Evolutionary conservation across 1,140 invertebrate species (phyloP).

Genomic region (Pomacea maculata): DNA sequence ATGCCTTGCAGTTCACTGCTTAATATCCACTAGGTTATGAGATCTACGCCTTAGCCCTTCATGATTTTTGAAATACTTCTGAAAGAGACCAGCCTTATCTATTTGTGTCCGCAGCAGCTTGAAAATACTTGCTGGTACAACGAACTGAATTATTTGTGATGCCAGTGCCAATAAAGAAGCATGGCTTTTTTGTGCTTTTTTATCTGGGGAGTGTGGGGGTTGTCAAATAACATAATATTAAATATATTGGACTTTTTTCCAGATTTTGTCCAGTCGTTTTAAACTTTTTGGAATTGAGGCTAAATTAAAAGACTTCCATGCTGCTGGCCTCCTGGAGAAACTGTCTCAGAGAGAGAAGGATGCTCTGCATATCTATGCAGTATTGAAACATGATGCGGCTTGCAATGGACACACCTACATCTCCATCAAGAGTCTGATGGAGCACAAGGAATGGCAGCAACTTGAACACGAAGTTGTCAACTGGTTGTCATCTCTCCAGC

Average conservation of each 20-base stretch:
- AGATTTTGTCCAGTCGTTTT: conserved; percentile 44
- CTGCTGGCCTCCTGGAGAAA: conserved; percentile 32
- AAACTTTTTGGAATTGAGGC: conserved; percentile 48
- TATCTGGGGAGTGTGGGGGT: not conserved
- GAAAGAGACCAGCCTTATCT: too few species aligned
- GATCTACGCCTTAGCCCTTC: too few species aligned
- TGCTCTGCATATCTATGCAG: conserved; percentile 50
- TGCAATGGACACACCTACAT: conserved; percentile 2
- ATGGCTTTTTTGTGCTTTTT: not conserved
- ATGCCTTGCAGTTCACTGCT: too few species aligned
- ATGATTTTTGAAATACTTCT: too few species aligned
- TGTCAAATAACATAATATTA: not conserved
- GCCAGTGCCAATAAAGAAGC: too few species aligned
- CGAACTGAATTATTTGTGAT: too few species aligned
- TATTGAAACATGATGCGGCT: conserved; percentile 41
- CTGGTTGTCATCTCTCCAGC: conserved; percentile 39
- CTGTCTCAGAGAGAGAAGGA: conserved; percentile 36
- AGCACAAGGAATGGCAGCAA: not conserved
- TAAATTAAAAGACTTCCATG: conserved; percentile 27
- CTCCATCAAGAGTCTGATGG: conserved; percentile 7
- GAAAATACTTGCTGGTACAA: too few species aligned
- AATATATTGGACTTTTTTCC: not conserved
- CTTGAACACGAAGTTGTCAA: conserved; percentile 17
- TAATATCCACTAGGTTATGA: too few species aligned
- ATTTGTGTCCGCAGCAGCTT: too few species aligned